Conservation (phyloP, 2,797 vertebrate species). For the Nannoperca australis region DNA sequence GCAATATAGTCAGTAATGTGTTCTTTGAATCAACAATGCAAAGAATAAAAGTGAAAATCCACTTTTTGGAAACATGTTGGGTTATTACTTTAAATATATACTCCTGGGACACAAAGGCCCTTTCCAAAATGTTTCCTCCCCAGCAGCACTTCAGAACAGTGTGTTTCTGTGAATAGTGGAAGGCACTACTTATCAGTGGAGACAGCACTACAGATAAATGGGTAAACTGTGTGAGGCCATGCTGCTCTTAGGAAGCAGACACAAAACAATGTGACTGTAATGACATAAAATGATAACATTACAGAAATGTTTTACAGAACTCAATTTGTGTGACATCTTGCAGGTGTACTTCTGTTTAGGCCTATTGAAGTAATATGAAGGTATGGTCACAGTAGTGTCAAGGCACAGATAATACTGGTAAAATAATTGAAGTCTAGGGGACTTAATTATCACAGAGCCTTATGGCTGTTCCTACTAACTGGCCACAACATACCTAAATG, state of each 20-base stretch:
- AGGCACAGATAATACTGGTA: neutral
- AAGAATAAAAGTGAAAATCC: neutral
- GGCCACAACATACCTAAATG: neutral
- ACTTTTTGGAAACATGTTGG: neutral
- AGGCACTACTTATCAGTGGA: slow-evolving; percentile 20
- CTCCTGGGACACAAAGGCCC: slow-evolving; percentile 1
- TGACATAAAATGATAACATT: neutral
- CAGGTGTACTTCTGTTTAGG: neutral
- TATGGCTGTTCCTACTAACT: neutral
- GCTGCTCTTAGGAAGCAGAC: neutral
- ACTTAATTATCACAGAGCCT: neutral
- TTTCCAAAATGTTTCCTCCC: slow-evolving; percentile 11
- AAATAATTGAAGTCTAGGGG: neutral
- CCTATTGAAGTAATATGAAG: neutral
- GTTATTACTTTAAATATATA: neutral
- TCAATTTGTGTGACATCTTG: neutral
- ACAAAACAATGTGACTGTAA: neutral
- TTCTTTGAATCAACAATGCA: neutral
- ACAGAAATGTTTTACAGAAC: neutral
- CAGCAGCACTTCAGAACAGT: neutral
- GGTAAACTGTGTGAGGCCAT: neutral
- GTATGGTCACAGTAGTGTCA: neutral
- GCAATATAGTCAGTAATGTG: neutral
- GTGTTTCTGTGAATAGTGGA: slow-evolving; percentile 1
- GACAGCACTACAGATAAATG: neutral